These are phyloP conservation scores for Parazoanthus swiftii DNA, from an alignment of 92 coral and sea anemone genomes.

Conservation along the genomic window DNA sequence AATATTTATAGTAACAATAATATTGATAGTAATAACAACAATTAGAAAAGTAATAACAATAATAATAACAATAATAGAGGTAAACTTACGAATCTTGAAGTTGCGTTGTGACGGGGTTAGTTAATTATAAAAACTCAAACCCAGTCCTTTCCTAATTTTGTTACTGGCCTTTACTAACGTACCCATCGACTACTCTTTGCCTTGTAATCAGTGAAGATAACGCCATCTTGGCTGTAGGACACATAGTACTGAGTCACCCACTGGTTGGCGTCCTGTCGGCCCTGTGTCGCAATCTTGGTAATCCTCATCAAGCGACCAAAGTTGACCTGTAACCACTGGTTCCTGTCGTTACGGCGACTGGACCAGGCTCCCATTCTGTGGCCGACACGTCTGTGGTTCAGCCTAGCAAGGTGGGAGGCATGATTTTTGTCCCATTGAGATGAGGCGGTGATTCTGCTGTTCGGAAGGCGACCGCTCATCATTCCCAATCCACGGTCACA, in stretches of 20 bases:
- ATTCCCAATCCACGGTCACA: slow-evolving; percentile 44
- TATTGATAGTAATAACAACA: no score
- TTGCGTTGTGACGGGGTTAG: no score
- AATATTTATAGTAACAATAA: no score
- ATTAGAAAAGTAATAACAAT: no score
- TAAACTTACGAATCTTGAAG: no score
- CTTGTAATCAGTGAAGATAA: slow-evolving; percentile 41
- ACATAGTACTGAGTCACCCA: slow-evolving; percentile 47
- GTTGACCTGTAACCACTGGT: slow-evolving; percentile 75
- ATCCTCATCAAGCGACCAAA: slow-evolving; percentile 63
- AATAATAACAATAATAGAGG: no score
- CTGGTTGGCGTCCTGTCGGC: slow-evolving; percentile 27
- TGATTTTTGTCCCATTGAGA: slow-evolving; percentile 41
- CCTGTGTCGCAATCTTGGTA: slow-evolving; percentile 64
- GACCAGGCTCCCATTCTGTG: slow-evolving; percentile 48
- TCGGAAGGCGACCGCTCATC: slow-evolving; percentile 40
- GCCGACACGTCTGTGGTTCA: slow-evolving; percentile 33
- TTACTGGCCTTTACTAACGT: background rate
- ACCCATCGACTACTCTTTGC: slow-evolving; percentile 46
- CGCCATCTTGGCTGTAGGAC: slow-evolving; percentile 50
- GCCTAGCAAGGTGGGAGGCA: slow-evolving; percentile 46
- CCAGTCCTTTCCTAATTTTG: no score
- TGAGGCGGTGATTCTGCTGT: slow-evolving; percentile 47
- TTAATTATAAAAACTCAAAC: no score
- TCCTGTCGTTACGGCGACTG: slow-evolving; percentile 39